Conservation (phyloP, 2,113 vertebrate genomes). For the Mellivora capensis region DNA sequence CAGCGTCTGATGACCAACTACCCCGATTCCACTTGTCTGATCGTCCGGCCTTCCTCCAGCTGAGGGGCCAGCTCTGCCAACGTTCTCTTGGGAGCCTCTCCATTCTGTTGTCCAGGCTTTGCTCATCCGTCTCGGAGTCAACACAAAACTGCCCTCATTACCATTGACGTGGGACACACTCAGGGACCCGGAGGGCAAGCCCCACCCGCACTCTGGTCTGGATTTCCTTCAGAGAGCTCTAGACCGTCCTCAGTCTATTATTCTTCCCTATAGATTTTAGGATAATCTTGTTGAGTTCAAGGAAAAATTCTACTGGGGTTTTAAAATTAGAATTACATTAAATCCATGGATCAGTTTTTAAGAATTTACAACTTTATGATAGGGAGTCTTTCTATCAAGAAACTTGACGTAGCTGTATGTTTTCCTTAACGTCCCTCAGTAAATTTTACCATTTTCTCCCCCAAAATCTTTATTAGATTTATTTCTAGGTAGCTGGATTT, state of each 20-base stretch:
- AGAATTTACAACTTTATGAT: neutral
- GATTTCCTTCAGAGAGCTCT: neutral
- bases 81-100: accelerated
- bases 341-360: neutral
- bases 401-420: neutral
- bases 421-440: neutral
- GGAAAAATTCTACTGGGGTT: neutral
- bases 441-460: neutral
- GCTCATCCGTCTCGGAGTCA: neutral
- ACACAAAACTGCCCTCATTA: too few species aligned
- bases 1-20: neutral
- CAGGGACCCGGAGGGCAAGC: neutral
- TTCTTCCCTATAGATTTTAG: neutral
- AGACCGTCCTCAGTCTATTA: neutral
- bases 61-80: neutral
- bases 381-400: neutral
- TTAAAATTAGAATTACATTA: neutral
- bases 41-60: neutral
- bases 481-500: neutral
- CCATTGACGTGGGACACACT: accelerated
- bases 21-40: too few species aligned
- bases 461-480: neutral
- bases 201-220: accelerated
- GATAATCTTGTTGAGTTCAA: neutral
- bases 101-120: accelerated